Evolutionary conservation across 2,888 invertebrate species (phyloP).

Genomic region (Desoria tigrina): DNA sequence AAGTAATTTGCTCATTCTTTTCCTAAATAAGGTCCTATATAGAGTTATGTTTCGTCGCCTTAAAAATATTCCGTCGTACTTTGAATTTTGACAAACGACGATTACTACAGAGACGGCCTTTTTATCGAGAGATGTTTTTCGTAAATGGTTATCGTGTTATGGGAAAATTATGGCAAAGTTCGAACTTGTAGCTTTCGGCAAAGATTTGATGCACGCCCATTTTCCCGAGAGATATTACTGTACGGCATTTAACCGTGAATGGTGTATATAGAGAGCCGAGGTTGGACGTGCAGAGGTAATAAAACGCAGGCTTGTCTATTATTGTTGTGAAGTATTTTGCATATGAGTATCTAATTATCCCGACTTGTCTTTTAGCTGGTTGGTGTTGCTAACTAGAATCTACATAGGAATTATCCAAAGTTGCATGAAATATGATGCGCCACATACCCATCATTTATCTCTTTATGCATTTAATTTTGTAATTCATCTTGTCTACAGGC

Average conservation of each 20-base stretch:
- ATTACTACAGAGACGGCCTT: too few species aligned
- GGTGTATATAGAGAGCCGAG: too few species aligned
- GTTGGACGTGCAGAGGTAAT: not conserved
- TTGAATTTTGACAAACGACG: too few species aligned
- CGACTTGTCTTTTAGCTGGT: not conserved
- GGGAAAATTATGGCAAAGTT: not conserved
- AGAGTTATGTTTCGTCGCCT: too few species aligned
- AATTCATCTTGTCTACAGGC: slow-evolving; percentile 9
- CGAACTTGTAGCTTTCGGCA: slow-evolving; percentile 1
- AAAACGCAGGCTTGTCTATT: not conserved
- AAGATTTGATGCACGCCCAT: not conserved
- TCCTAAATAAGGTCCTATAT: not conserved
- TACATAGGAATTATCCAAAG: slow-evolving; percentile 15
- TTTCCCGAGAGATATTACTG: not conserved
- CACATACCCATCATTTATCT: slow-evolving; percentile 10
- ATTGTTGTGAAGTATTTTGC: slow-evolving; percentile 1
- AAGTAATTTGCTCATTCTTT: not conserved
- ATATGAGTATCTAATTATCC: slow-evolving; percentile 11
- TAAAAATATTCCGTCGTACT: too few species aligned
- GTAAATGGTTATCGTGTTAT: too few species aligned
- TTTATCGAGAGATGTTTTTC: too few species aligned
- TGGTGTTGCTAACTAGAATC: slow-evolving; percentile 20
- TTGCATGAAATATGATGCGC: slow-evolving; percentile 17
- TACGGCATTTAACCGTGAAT: too few species aligned
- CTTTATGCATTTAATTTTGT: slow-evolving; percentile 17